These are phyloP conservation scores for Tamias sibiricus DNA, from an alignment of 2,113 vertebrate genomes.

Conservation along the genomic window DNA sequence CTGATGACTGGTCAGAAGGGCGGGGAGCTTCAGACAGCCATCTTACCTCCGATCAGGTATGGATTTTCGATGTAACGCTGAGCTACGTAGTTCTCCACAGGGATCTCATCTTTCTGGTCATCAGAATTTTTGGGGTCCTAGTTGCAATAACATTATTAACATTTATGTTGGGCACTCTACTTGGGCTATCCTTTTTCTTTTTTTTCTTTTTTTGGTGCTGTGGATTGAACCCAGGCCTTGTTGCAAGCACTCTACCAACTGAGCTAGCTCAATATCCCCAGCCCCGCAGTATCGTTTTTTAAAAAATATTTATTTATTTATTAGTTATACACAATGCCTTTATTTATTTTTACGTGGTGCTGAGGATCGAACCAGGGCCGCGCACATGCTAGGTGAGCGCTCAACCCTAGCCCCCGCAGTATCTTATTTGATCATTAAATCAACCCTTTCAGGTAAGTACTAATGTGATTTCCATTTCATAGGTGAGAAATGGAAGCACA, in stretches of 20 bases:
- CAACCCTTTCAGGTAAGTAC: not conserved
- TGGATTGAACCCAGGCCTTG: no score
- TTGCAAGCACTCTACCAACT: no score
- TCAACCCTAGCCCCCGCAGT: no score
- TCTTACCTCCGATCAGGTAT: conserved; percentile 92
- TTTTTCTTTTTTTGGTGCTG: no score
- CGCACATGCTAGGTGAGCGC: no score
- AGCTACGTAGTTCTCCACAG: conserved; percentile 93
- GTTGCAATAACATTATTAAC: not conserved
- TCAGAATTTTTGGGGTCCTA: conserved; percentile 89
- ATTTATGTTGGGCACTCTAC: not conserved
- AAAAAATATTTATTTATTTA: no score
- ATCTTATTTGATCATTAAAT: not conserved
- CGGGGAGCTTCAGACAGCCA: not conserved
- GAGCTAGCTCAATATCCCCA: no score
- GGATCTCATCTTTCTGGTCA: conserved; percentile 91
- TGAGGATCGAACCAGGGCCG: no score
- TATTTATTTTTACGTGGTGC: no score
- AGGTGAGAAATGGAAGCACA: conserved; percentile 35
- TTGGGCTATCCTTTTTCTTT: not conserved
- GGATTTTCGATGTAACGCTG: conserved; percentile 96
- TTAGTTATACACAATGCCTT: no score
- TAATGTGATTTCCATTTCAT: not conserved
- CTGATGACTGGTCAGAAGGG: not conserved
- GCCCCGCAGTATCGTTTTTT: no score